phyloP scores from a whole-genome alignment of 2,113 vertebrate genomes.

The Aspidoscelis tigris region DNA sequence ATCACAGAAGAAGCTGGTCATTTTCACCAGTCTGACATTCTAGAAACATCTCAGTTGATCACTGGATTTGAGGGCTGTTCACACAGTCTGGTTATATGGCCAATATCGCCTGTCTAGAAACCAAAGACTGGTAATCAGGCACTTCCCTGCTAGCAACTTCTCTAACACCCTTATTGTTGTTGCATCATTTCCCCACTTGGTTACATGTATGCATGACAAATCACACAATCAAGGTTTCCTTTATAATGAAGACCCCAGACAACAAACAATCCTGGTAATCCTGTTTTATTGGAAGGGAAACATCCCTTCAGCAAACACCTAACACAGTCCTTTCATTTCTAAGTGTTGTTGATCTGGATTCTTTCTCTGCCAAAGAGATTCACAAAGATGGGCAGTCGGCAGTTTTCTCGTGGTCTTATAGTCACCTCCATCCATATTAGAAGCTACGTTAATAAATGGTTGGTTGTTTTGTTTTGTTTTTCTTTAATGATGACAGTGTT shows the following conservation, averaged over 20 bases:
- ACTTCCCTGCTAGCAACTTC: not conserved
- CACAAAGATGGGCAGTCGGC: slow-evolving; percentile 22
- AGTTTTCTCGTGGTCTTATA: not conserved
- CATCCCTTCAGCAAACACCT: slow-evolving; percentile 16
- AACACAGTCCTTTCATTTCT: slow-evolving; percentile 20
- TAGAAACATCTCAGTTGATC: not conserved
- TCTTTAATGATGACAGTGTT: not conserved
- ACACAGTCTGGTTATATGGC: not conserved
- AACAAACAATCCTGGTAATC: slow-evolving; percentile 23
- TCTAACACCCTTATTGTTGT: not conserved
- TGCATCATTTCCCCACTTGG: not conserved
- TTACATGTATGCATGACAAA: not conserved
- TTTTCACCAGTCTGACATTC: not conserved
- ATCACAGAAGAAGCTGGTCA: not conserved
- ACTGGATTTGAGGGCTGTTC: not conserved
- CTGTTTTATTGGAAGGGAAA: slow-evolving; percentile 36
- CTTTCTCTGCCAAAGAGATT: slow-evolving; percentile 2
- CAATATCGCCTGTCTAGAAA: not conserved
- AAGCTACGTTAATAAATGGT: slow-evolving; percentile 27
- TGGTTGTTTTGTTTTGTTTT: not conserved
- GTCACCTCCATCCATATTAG: not conserved
- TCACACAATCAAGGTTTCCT: not conserved
- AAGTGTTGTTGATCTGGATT: slow-evolving; percentile 6
- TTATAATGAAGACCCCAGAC: slow-evolving; percentile 10
- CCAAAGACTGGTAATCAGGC: not conserved